Base-by-base conservation (phyloP, 2,113 vertebrate genomes). In the Crotalus tigris region DNA sequence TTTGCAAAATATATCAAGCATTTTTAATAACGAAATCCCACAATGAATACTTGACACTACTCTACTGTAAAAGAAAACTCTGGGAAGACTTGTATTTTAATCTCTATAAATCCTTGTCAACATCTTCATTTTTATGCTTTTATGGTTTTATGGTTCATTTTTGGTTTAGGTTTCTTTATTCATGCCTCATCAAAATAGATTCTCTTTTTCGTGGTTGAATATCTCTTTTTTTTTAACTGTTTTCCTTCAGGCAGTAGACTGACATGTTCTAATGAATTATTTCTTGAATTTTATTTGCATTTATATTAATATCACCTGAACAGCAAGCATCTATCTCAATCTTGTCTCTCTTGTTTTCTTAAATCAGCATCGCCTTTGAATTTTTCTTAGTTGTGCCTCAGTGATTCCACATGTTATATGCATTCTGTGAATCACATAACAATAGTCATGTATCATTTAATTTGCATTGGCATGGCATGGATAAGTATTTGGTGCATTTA, bases 321-420 rank as follows among this genome's bases (percentile, higher is more conserved):
- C 93, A 92, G 17, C 57, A 89, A 0, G 4, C 57, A 93, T 91
- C 93, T 8, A 87, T 75, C 64, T 39, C 29, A 49, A 1, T 0
- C 81, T 91, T 93, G 58, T 94, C 54, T 94, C 81, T 87, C 49
- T 87, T 61, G 53, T 89, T 85, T 88, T 88, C 44, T 93, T 91
- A 64, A 95, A 93, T 95, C 33, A 75, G 86, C 91, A 87, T 54
- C n/a, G 94, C 92, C 51, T 93, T 94, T 95, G 81, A 7, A 44
- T 93, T 95, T 94, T 95, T 92, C 49, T 90, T 92, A 90, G 93
- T 91, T 8, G 12, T 94, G 59, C 91, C 94, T 95, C 92, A 54
- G 89, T 90, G 93, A 92, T 86, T 87, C 94, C 95, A 96, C 94
- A 93, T 95, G 95, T 93, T 96, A 89, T 64, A 29, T 87, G 54